Evolutionary conservation across 2,797 vertebrate genomes (phyloP).

Genomic region (Poeciliopsis gracilis): DNA sequence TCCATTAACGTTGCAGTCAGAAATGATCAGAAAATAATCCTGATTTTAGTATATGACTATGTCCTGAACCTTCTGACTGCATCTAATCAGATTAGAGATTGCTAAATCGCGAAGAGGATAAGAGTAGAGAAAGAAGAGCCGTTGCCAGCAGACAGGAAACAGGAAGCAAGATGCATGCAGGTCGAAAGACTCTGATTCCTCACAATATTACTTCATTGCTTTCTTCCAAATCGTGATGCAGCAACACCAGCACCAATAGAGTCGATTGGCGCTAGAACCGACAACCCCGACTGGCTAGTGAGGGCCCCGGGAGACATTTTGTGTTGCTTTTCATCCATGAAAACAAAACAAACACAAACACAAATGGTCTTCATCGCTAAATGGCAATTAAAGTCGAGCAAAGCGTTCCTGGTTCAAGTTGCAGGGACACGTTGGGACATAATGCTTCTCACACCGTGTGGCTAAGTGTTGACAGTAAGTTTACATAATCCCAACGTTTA

Average conservation of each 20-base stretch:
- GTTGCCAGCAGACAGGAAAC: neutral
- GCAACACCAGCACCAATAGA: neutral
- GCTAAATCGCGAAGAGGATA: neutral
- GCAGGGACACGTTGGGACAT: neutral
- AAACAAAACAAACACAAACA: neutral
- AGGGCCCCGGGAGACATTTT: neutral
- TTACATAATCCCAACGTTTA: neutral
- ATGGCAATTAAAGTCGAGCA: neutral
- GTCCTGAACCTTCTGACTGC: neutral
- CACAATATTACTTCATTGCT: neutral
- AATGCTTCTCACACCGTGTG: neutral
- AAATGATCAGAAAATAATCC: neutral
- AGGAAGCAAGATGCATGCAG: neutral
- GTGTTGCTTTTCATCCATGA: neutral
- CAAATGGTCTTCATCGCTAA: neutral
- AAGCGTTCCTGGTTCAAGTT: neutral
- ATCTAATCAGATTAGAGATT: neutral
- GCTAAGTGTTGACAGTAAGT: constrained; percentile 3
- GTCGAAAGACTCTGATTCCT: neutral
- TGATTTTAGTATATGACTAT: neutral
- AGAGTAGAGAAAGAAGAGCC: neutral
- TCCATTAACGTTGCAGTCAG: neutral
- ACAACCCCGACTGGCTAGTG: neutral
- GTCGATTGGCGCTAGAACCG: neutral
- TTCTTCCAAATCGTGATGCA: neutral